Percentiles rank a stretch among this genome's conserved stretches.
phyloP scores from a whole-genome alignment of 2,888 invertebrate species.

The Nymphalis urticae region DNA sequence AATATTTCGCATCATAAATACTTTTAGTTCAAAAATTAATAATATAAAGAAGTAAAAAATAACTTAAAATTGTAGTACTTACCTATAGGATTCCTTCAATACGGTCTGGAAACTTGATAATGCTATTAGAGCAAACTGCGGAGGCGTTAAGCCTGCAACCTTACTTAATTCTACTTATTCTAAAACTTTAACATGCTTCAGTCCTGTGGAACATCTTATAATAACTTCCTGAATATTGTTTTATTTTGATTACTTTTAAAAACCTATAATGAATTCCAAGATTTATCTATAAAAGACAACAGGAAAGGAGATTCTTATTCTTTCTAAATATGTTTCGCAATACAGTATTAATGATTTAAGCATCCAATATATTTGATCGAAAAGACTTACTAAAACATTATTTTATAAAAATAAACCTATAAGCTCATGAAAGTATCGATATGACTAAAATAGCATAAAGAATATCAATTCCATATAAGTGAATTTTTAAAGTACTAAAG shows the following conservation, averaged over 20 bases:
- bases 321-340: no score
- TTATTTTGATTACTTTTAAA: conserved; percentile 5
- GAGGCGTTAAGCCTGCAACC: conserved; percentile 76
- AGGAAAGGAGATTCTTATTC: no score
- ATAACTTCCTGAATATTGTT: conserved; percentile 32
- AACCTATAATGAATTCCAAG: no score
- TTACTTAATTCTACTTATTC: conserved; percentile 78
- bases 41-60: conserved; percentile 47
- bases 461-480: conserved; percentile 41
- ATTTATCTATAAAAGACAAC: no score
- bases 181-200: conserved; percentile 55
- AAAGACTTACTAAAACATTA: no score
- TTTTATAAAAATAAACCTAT: no score
- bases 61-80: conserved; percentile 56
- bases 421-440: no score
- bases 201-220: conserved; percentile 37
- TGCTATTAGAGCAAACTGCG: conserved; percentile 72
- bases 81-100: conserved; percentile 68
- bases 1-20: conserved; percentile 23
- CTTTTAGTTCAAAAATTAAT: not conserved
- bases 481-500: conserved; percentile 61
- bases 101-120: conserved; percentile 80
- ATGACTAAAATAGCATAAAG: not conserved
- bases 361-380: no score
- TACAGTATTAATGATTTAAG: no score